Conservation (phyloP, 2,113 vertebrate species). For the Brachypteracias leptosomus region DNA sequence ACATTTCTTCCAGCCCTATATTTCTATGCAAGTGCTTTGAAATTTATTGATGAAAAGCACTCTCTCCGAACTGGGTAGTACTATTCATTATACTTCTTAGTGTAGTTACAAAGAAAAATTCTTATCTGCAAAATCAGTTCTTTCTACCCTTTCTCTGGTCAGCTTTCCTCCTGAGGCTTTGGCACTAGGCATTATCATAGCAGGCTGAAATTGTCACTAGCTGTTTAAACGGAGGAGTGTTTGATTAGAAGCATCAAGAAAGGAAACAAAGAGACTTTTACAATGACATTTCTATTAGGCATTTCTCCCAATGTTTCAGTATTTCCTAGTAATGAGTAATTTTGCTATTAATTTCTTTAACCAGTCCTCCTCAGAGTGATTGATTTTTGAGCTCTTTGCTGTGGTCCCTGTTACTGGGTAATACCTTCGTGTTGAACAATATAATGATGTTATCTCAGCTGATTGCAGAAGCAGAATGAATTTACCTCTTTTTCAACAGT, state of each 20-base stretch:
- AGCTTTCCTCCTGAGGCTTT: not conserved
- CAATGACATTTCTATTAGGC: not conserved
- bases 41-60: not conserved
- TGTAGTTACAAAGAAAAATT: not conserved
- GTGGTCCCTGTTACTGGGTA: not conserved
- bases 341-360: not conserved
- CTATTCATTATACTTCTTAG: not conserved
- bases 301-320: not conserved
- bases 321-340: not conserved
- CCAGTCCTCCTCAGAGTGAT: not conserved
- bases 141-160: not conserved
- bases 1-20: not conserved
- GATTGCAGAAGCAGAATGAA: not conserved
- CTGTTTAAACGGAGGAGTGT: not conserved
- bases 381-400: not conserved
- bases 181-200: not conserved
- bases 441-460: not conserved
- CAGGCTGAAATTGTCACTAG: not conserved
- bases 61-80: not conserved
- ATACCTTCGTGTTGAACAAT: not conserved
- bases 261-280: not conserved
- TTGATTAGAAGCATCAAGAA: not conserved
- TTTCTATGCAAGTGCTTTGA: not conserved
- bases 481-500: constrained; percentile 41
- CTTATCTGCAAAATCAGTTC: not conserved